phyloP scores from a whole-genome alignment of 2,113 vertebrate species.

The Festucalex cinctus region DNA sequence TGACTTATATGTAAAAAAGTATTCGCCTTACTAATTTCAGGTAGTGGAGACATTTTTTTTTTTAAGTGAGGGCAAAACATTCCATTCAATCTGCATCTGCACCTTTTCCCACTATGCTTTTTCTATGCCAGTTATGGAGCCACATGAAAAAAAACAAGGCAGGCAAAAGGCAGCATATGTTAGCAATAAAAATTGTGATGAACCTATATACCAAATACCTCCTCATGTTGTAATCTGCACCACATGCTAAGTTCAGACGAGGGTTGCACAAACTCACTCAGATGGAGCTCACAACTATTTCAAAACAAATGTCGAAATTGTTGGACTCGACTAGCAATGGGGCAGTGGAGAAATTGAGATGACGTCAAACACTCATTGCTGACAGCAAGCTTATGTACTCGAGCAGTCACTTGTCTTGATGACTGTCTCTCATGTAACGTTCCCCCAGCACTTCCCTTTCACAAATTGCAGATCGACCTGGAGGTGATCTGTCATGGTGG shows the following conservation, averaged over 20 bases:
- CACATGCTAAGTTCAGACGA: conserved; percentile 55
- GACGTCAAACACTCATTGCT: background rate
- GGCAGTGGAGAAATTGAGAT: background rate
- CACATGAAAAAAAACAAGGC: conserved; percentile 42
- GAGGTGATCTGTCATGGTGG: conserved; percentile 39
- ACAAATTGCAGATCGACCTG: conserved; percentile 11
- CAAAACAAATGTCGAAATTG: conserved; percentile 1
- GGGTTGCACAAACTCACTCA: conserved; percentile 44
- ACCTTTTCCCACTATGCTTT: conserved; percentile 29
- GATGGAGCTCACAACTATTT: conserved; percentile 6
- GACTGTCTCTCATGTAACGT: conserved; percentile 15
- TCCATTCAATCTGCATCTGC: conserved; percentile 16
- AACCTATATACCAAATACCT: conserved; percentile 51
- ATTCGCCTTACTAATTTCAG: conserved; percentile 4
- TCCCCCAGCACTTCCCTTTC: conserved; percentile 3
- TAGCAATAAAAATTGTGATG: conserved; percentile 61
- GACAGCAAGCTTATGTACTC: conserved; percentile 4
- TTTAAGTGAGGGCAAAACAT: conserved; percentile 2
- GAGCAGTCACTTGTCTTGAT: background rate
- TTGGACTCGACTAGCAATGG: conserved; percentile 1
- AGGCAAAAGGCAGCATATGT: conserved; percentile 54
- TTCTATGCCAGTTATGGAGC: conserved; percentile 27
- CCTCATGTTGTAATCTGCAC: conserved; percentile 61
- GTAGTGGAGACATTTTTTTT: background rate
- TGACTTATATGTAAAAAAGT: background rate